A percentile compares a stretch with the other conserved stretches of the same genome.
Conservation (phyloP, 1,140 invertebrate genomes). For the Camponotus vicinus region DNA sequence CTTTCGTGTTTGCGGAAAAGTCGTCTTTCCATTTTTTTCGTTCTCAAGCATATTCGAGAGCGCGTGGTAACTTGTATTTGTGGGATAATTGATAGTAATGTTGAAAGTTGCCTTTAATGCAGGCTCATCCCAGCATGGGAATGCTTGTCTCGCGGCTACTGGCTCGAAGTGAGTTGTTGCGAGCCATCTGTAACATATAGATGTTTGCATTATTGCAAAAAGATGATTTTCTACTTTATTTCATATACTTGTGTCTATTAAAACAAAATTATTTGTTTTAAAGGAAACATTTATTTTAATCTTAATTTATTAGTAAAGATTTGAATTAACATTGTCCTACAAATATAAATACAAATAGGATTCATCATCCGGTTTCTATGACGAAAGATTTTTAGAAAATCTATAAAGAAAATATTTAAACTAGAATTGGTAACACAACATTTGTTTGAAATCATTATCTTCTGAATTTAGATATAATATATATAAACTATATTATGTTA, state of each 20-base stretch:
- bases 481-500: too few species aligned
- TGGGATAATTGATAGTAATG: conserved; percentile 84
- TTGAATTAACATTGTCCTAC: not conserved
- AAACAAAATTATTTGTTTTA: not conserved
- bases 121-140: conserved; percentile 93
- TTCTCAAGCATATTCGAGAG: conserved; percentile 85
- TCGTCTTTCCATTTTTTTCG: fast-evolving
- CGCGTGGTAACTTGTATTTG: conserved; percentile 76
- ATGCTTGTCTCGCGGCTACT: conserved; percentile 89
- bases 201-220: conserved; percentile 11
- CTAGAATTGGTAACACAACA: not conserved
- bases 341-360: not conserved
- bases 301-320: conserved; percentile 3
- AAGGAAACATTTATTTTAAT: not conserved
- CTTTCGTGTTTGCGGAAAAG: conserved; percentile 66
- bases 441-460: not conserved
- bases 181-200: conserved; percentile 76
- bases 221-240: not conserved
- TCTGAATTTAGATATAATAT: too few species aligned
- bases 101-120: conserved; percentile 87
- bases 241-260: not conserved
- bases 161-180: conserved; percentile 91
- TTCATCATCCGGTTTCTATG: not conserved
- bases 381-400: not conserved
- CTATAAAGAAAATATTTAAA: not conserved